A percentile compares a stretch with the other conserved stretches of the same genome.
Conservation (phyloP, 1,140 invertebrate species). For the Danaus plexippus region DNA sequence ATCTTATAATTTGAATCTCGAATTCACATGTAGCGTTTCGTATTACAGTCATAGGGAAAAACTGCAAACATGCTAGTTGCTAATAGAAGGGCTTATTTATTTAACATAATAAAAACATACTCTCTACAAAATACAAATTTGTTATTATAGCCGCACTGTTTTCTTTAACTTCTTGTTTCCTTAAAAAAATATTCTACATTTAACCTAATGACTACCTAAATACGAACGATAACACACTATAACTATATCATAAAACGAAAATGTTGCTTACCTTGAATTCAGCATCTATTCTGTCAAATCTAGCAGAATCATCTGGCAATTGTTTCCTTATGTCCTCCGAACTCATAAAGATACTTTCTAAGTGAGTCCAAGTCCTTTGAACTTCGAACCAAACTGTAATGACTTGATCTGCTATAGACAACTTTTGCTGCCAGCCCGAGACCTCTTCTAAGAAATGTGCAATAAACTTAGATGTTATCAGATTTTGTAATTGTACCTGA, state of each 20-base stretch:
- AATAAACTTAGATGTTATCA: conserved; percentile 97
- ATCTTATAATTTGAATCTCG: no score
- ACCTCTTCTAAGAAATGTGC: conserved; percentile 96
- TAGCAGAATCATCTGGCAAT: conserved; percentile 91
- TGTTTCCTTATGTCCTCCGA: conserved; percentile 97
- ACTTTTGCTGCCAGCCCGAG: conserved; percentile 92
- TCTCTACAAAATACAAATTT: no score
- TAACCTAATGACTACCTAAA: no score
- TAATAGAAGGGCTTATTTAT: no score
- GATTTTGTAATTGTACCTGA: conserved; percentile 92
- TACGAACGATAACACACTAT: no score
- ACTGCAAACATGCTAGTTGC: no score
- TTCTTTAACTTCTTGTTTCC: no score
- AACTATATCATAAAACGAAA: background rate
- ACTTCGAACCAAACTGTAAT: conserved; percentile 97
- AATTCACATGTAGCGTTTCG: no score
- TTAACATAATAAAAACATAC: no score
- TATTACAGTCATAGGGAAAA: no score
- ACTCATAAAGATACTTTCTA: conserved; percentile 98
- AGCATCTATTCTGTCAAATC: conserved; percentile 92
- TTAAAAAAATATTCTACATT: no score
- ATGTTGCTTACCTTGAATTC: conserved; percentile 85
- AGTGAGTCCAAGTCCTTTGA: conserved; percentile 95
- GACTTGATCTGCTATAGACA: conserved; percentile 94
- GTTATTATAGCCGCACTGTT: no score